phyloP scores from a whole-genome alignment of 2,888 invertebrate genomes.

The Heliconius aoede region DNA sequence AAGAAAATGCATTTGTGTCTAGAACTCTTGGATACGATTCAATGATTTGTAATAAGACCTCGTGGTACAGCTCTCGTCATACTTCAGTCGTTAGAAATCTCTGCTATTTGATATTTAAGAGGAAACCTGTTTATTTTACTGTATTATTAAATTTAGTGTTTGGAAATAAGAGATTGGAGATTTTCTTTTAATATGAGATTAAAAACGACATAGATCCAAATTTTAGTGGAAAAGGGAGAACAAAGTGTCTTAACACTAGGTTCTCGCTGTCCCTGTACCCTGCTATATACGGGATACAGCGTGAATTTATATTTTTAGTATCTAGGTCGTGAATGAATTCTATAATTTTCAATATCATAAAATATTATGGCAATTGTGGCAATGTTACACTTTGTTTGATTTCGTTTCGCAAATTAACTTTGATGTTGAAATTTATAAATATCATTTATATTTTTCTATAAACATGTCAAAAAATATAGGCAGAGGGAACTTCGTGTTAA shows the following conservation, averaged over 20 bases:
- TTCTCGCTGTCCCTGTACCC: too few species aligned
- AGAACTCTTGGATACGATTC: conserved; percentile 52
- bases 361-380: conserved; percentile 28
- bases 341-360: conserved; percentile 24
- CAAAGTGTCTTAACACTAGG: too few species aligned
- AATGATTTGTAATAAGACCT: conserved; percentile 52
- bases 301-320: conserved; percentile 24
- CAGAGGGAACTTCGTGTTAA: too few species aligned
- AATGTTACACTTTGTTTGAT: neutral
- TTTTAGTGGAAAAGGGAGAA: too few species aligned
- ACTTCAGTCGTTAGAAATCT: conserved; percentile 54
- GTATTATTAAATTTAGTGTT: neutral
- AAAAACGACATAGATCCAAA: too few species aligned
- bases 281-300: too few species aligned
- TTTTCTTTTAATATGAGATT: too few species aligned
- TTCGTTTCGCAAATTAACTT: conserved; percentile 11
- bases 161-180: too few species aligned
- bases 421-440: conserved; percentile 8
- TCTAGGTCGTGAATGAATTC: conserved; percentile 37
- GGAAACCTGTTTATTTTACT: conserved; percentile 40
- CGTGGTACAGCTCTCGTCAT: conserved; percentile 50
- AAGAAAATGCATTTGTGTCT: conserved; percentile 41
- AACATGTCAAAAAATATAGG: too few species aligned
- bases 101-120: conserved; percentile 47
- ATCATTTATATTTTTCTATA: neutral